A percentile compares a stretch with the other conserved stretches of the same genome.
These are phyloP conservation scores for Eurytoma adleriae DNA, from an alignment of 2,888 invertebrate species.

Conservation along the genomic window DNA sequence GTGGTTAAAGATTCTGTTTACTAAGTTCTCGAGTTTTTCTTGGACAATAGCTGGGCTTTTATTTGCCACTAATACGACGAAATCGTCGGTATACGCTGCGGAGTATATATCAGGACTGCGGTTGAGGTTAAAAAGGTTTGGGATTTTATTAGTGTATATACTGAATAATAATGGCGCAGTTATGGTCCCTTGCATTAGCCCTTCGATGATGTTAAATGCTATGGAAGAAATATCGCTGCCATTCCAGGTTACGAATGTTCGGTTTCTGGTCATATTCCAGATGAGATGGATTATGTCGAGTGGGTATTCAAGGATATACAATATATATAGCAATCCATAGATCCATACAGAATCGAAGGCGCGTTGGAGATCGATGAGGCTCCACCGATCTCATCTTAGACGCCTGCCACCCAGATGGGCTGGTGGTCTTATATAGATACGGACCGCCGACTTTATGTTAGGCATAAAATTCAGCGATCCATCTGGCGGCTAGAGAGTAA, in stretches of 20 bases:
- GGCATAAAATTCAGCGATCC: too few relatives aligned
- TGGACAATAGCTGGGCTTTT: too few relatives aligned
- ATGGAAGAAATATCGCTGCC: not conserved
- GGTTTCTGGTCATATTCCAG: conserved; percentile 37
- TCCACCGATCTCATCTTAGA: too few relatives aligned
- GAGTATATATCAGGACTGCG: not conserved
- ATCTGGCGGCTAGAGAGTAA: too few relatives aligned
- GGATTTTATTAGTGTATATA: not conserved
- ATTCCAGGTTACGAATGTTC: not conserved
- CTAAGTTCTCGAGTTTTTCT: too few relatives aligned
- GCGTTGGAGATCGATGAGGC: conserved; percentile 57
- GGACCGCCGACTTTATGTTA: too few relatives aligned
- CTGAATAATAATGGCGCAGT: not conserved
- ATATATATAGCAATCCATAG: conserved; percentile 47
- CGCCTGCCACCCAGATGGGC: too few relatives aligned
- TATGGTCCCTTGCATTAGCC: not conserved
- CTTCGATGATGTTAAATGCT: not conserved
- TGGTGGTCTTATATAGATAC: too few relatives aligned
- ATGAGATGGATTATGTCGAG: conserved; percentile 29
- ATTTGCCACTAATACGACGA: too few relatives aligned
- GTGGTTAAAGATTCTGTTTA: too few relatives aligned
- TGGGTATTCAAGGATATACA: conserved; percentile 40
- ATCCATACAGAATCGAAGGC: conserved; percentile 57
- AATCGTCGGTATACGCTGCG: too few relatives aligned
- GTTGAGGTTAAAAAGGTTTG: not conserved